A percentile compares a stretch with the other conserved stretches of the same genome.
phyloP scores from a whole-genome alignment of 2,797 vertebrate genomes.

The Natrix natrix region DNA sequence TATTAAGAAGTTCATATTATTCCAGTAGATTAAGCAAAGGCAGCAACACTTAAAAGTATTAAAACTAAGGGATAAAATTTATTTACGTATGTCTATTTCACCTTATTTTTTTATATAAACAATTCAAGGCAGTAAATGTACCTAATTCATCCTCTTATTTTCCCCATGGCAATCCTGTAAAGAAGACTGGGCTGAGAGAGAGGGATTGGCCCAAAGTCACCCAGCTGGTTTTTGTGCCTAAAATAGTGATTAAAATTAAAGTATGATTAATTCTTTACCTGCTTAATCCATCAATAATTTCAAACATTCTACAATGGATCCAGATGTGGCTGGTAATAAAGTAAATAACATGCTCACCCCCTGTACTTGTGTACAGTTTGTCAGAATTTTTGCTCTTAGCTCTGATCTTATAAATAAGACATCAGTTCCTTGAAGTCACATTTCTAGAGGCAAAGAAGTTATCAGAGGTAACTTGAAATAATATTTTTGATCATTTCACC shows the following conservation, averaged over 20 bases:
- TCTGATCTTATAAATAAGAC: not conserved
- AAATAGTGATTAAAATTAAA: not conserved
- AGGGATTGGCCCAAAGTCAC: not conserved
- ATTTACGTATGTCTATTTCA: not conserved
- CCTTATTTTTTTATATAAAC: not conserved
- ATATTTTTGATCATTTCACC: not conserved
- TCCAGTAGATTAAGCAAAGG: not conserved
- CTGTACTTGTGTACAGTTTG: not conserved
- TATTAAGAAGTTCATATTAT: not conserved
- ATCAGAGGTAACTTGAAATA: not conserved
- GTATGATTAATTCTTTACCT: not conserved
- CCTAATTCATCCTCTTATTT: not conserved
- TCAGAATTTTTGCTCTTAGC: not conserved
- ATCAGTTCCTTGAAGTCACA: not conserved
- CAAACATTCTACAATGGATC: not conserved
- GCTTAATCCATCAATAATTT: not conserved
- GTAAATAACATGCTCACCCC: not conserved
- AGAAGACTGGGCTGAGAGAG: not conserved
- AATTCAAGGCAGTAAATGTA: not conserved
- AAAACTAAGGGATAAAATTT: not conserved
- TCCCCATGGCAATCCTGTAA: not conserved
- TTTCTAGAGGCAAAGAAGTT: not conserved
- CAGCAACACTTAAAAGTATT: not conserved
- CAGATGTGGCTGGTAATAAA: not conserved
- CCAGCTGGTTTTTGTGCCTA: not conserved